These are phyloP conservation scores for Watsonalla cultraria DNA, from an alignment of 2,888 invertebrate species.

Conservation along the genomic window DNA sequence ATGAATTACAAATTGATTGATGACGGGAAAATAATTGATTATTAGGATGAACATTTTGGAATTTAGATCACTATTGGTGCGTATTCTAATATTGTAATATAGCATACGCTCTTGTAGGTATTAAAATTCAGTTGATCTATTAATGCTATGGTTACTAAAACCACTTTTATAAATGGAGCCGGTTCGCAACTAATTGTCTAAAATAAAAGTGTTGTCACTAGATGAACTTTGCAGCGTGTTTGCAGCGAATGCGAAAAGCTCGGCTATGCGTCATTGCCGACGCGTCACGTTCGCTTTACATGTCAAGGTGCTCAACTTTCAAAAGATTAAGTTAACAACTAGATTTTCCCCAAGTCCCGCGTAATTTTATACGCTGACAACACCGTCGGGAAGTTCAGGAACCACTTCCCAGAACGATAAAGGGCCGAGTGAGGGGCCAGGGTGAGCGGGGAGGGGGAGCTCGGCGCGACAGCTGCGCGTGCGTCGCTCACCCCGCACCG, in stretches of 20 bases:
- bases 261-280: constrained; percentile 48
- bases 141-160: too few species aligned
- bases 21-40: too few species aligned
- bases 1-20: too few species aligned
- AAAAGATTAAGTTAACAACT: constrained; percentile 21
- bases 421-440: constrained; percentile 52
- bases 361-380: constrained; percentile 47
- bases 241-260: constrained; percentile 42
- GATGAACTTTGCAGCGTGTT: constrained; percentile 32
- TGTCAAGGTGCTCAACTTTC: constrained; percentile 73
- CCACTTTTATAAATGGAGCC: too few species aligned
- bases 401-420: constrained; percentile 78
- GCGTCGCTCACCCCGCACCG: constrained; percentile 52
- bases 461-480: constrained; percentile 71
- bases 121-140: too few species aligned
- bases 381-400: constrained; percentile 75
- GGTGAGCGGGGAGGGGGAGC: constrained; percentile 38
- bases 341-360: constrained; percentile 36
- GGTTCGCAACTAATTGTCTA: too few species aligned
- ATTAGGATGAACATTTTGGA: too few species aligned
- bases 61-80: too few species aligned
- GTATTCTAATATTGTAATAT: too few species aligned
- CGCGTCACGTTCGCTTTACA: constrained; percentile 34
- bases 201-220: constrained; percentile 13
- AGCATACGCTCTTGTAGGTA: too few species aligned